Percentiles rank a stretch among this genome's conserved stretches.
phyloP scores from a whole-genome alignment of 2,888 invertebrate species.

The Tiliacea citrago region DNA sequence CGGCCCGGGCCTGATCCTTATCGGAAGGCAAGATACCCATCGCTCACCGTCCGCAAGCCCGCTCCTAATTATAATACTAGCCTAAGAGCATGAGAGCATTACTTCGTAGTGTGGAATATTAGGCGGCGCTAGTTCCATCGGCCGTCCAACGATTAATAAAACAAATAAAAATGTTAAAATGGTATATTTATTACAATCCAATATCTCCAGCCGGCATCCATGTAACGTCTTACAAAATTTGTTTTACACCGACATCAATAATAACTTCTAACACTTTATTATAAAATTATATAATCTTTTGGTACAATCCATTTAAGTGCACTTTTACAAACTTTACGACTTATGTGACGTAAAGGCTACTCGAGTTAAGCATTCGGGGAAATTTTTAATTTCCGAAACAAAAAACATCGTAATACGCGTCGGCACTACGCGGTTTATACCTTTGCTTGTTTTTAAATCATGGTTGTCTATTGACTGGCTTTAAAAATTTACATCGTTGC shows the following conservation, averaged over 20 bases:
- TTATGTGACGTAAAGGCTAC: conserved; percentile 82
- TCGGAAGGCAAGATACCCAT: too few relatives aligned
- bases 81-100: neutral
- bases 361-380: conserved; percentile 77
- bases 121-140: neutral
- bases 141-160: conserved; percentile 68
- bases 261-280: conserved; percentile 87
- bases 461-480: conserved; percentile 50
- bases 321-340: conserved; percentile 87
- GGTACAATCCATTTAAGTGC: conserved; percentile 90
- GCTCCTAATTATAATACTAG: neutral
- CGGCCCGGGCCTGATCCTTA: too few relatives aligned
- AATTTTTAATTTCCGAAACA: conserved; percentile 84
- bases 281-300: conserved; percentile 91
- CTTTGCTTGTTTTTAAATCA: conserved; percentile 50
- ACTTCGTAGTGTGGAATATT: too few relatives aligned
- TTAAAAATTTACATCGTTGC: conserved; percentile 31
- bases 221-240: conserved; percentile 88
- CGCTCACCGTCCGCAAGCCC: too few relatives aligned
- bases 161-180: conserved; percentile 85
- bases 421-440: conserved; percentile 60
- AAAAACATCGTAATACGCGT: conserved; percentile 60
- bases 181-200: conserved; percentile 91
- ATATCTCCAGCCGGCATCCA: conserved; percentile 84
- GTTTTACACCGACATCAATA: conserved; percentile 83